Evolutionary conservation across 2,888 invertebrate genomes (phyloP).

Genomic region (Stenchaetothrips biformis): DNA sequence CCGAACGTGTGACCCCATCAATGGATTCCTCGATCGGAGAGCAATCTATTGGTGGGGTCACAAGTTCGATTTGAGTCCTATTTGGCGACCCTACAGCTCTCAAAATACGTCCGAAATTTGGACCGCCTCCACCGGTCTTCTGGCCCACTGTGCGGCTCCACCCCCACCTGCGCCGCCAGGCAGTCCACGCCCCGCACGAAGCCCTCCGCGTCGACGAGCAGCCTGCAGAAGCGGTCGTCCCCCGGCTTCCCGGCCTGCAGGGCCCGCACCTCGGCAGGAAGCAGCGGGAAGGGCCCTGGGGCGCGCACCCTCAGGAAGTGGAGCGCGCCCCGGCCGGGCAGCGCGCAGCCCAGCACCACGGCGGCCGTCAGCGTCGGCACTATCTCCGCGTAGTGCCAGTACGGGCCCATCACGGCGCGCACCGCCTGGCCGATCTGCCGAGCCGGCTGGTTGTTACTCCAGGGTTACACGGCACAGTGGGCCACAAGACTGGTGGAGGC

Average conservation of each 20-base stretch:
- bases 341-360: slow-evolving; percentile 14
- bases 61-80: too few species aligned
- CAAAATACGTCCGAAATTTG: too few species aligned
- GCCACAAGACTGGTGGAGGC: too few species aligned
- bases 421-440: not conserved
- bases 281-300: slow-evolving; percentile 8
- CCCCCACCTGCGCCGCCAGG: not conserved
- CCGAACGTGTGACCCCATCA: too few species aligned
- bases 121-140: too few species aligned
- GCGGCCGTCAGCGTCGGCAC: slow-evolving; percentile 5
- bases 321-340: not conserved
- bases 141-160: too few species aligned
- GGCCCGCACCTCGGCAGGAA: not conserved
- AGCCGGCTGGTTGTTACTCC: too few species aligned
- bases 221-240: not conserved
- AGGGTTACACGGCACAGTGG: too few species aligned
- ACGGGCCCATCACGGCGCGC: slow-evolving; percentile 12
- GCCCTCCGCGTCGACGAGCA: not conserved
- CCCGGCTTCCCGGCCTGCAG: not conserved
- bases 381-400: slow-evolving; percentile 9
- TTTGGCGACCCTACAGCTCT: too few species aligned
- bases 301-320: slow-evolving; percentile 6
- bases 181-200: not conserved
- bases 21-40: too few species aligned
- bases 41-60: too few species aligned